Evolutionary conservation across 2,888 invertebrate species (phyloP).

Genomic region (Drosophila pseudotakahashii): DNA sequence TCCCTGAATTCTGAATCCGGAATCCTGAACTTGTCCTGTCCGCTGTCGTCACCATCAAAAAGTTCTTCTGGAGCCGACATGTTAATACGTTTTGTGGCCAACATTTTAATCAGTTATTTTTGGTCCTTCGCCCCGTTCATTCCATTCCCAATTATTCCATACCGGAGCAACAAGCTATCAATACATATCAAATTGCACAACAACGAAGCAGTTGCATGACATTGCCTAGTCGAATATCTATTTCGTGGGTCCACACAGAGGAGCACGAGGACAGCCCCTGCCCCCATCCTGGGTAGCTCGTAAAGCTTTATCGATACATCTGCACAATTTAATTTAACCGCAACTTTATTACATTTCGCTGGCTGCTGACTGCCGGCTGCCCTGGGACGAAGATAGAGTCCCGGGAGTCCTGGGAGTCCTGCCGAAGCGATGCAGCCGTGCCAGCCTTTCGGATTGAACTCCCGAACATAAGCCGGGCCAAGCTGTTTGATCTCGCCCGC

Average conservation of each 20-base stretch:
- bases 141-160: too few relatives aligned
- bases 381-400: not conserved
- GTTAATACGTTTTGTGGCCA: slow-evolving; percentile 76
- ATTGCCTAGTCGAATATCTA: not conserved
- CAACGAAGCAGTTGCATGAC: not conserved
- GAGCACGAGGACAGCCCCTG: not conserved
- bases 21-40: not conserved
- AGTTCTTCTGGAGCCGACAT: slow-evolving; percentile 63
- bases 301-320: slow-evolving; percentile 71
- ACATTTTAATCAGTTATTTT: slow-evolving; percentile 66
- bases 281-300: slow-evolving; percentile 1
- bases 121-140: not conserved
- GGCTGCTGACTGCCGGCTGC: slow-evolving; percentile 9
- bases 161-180: not conserved
- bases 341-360: slow-evolving; percentile 75
- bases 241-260: not conserved
- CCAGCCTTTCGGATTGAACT: not conserved
- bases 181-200: slow-evolving; percentile 8
- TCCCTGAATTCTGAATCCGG: not conserved
- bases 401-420: slow-evolving; percentile 1
- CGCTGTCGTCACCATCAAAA: slow-evolving; percentile 30
- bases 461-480: slow-evolving; percentile 16
- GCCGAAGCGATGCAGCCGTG: slow-evolving; percentile 14
- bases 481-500: slow-evolving; percentile 45
- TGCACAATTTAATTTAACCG: slow-evolving; percentile 77